Evolutionary conservation across 2,888 invertebrate genomes (phyloP).

Genomic region (Cerastis rubricosa): DNA sequence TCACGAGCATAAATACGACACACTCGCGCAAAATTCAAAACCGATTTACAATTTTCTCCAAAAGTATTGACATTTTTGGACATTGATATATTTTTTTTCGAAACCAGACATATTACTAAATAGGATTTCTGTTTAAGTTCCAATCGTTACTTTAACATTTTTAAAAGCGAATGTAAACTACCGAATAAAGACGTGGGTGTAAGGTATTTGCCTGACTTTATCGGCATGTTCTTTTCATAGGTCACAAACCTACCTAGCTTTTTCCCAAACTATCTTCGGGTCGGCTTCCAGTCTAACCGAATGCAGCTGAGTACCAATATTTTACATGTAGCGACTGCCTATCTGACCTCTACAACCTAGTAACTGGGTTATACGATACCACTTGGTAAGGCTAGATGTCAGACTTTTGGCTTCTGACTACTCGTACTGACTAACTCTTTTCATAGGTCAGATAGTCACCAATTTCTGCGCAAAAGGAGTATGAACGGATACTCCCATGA

Average conservation of each 20-base stretch:
- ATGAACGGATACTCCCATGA: neutral
- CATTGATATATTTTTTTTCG: no score
- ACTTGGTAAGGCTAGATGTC: no score
- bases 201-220: neutral
- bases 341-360: no score
- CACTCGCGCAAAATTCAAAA: neutral
- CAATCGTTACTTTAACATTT: neutral
- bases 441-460: neutral
- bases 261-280: no score
- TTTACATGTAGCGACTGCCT: no score
- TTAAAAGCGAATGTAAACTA: neutral
- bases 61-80: neutral
- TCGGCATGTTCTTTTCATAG: neutral
- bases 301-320: no score
- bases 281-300: no score
- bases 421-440: no score
- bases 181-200: neutral
- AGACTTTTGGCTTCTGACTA: no score
- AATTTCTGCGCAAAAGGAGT: neutral
- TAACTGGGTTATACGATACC: no score
- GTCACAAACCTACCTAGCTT: no score
- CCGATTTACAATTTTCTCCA: neutral
- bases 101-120: no score
- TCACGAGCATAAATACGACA: neutral
- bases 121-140: neutral